Conservation (phyloP, 2,113 vertebrate species). For the Macheiramphus alcinus region DNA sequence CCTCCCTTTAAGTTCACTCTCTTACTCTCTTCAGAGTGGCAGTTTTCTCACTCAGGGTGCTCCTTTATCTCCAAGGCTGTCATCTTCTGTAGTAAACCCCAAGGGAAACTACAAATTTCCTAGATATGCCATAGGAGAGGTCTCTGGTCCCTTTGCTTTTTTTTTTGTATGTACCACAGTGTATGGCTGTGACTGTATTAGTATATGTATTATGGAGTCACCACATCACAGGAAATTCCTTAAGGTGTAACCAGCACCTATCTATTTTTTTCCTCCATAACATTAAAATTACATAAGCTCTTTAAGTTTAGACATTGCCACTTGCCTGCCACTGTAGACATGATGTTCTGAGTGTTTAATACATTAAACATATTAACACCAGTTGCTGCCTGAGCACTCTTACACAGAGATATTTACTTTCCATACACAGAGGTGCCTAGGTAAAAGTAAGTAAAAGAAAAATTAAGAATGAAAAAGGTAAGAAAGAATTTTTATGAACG, state of each 20-base stretch:
- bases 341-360: neutral
- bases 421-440: neutral
- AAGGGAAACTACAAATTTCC: neutral
- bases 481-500: neutral
- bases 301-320: neutral
- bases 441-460: neutral
- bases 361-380: neutral
- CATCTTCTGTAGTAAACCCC: neutral
- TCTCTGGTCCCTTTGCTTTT: neutral
- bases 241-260: neutral
- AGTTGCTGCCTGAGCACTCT: neutral
- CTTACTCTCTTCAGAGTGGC: neutral
- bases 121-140: neutral
- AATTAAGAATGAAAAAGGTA: neutral
- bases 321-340: neutral
- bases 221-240: neutral
- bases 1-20: neutral
- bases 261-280: neutral
- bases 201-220: neutral
- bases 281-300: neutral
- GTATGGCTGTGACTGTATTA: neutral
- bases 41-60: neutral
- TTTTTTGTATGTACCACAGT: neutral
- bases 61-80: neutral
- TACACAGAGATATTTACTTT: neutral